Percentiles rank a stretch among this genome's conserved stretches.
Conservation (phyloP, 2,888 invertebrate genomes). For the Rhagonycha lutea region DNA sequence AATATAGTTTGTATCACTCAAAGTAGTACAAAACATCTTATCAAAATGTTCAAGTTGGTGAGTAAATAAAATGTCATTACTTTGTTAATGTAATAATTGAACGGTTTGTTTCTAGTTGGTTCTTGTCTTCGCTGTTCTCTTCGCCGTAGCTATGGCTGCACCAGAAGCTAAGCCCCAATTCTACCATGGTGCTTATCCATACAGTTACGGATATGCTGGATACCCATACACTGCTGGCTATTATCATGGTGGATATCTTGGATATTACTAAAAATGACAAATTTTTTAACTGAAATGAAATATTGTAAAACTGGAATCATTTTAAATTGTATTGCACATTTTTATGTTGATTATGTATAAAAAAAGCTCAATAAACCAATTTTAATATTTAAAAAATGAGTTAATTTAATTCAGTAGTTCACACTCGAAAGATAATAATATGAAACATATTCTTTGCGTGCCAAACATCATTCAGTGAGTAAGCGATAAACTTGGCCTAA, state of each 20-base stretch:
- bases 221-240: neutral
- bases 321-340: no score
- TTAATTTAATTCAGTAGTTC: no score
- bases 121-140: slow-evolving; percentile 21
- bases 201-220: slow-evolving; percentile 2
- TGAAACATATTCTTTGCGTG: no score
- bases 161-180: slow-evolving; percentile 21
- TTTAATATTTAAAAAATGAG: no score
- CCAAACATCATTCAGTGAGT: no score
- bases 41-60: slow-evolving; percentile 14
- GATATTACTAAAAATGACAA: neutral
- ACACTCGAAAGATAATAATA: no score
- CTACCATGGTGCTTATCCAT: slow-evolving; percentile 1
- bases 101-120: slow-evolving; percentile 17
- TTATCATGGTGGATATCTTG: neutral
- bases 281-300: no score
- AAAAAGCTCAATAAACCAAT: no score
- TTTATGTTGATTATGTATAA: no score
- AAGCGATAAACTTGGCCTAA: no score
- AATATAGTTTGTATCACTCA: neutral
- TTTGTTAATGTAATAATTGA: neutral
- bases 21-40: slow-evolving; percentile 1
- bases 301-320: no score
- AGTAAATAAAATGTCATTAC: neutral
- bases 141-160: slow-evolving; percentile 24